phyloP scores from a whole-genome alignment of 1,140 invertebrate species.

The Alviniconcha marisindica region DNA sequence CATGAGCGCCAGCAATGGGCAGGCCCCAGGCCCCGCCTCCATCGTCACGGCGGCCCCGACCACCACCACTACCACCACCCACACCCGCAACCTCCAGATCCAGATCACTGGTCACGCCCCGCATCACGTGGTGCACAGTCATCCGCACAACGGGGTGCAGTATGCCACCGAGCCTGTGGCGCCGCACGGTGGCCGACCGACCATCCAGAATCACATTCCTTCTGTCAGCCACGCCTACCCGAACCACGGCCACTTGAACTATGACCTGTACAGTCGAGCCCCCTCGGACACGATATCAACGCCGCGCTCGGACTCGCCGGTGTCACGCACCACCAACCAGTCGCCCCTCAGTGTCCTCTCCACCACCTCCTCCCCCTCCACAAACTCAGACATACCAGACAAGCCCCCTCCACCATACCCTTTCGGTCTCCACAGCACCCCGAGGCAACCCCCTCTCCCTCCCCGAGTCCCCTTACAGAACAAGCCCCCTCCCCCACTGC shows the following conservation, averaged over 20 bases:
- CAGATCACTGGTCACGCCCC: conserved; percentile 61
- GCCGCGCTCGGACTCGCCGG: conserved; percentile 72
- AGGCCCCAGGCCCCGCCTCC: not conserved
- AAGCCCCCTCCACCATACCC: conserved; percentile 74
- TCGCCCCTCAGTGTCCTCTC: conserved; percentile 71
- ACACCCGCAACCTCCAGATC: conserved; percentile 64
- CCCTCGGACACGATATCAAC: conserved; percentile 64
- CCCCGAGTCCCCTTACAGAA: conserved; percentile 63
- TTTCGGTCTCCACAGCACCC: conserved; percentile 51
- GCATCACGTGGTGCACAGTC: conserved; percentile 44
- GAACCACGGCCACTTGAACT: conserved; percentile 43
- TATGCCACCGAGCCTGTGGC: conserved; percentile 39
- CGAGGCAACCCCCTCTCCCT: conserved; percentile 63
- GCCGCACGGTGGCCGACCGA: conserved; percentile 37
- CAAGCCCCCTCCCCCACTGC: conserved; percentile 71
- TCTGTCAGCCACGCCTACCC: conserved; percentile 31
- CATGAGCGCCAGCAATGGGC: conserved; percentile 20
- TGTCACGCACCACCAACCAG: conserved; percentile 69
- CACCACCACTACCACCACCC: conserved; percentile 42
- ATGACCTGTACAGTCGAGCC: conserved; percentile 49
- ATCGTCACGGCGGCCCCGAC: not conserved
- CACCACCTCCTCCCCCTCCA: conserved; percentile 71
- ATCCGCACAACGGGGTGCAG: conserved; percentile 49
- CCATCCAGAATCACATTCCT: conserved; percentile 53
- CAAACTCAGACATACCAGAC: conserved; percentile 73